These are phyloP conservation scores for Tribolium freemani DNA, from an alignment of 2,888 invertebrate species.

Conservation along the genomic window DNA sequence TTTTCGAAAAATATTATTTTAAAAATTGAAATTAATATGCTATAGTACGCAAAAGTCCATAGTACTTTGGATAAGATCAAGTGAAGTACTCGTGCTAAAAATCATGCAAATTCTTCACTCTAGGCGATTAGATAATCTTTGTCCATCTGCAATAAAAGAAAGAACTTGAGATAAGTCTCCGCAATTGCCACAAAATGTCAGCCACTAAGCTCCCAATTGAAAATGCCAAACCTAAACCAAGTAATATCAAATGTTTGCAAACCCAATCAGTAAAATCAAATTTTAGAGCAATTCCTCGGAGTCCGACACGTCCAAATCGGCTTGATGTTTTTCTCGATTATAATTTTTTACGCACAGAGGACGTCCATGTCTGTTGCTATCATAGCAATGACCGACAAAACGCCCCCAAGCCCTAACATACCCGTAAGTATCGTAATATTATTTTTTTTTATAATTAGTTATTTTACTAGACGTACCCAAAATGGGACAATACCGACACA, in stretches of 20 bases:
- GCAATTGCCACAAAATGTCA: not conserved
- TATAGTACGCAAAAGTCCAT: no score
- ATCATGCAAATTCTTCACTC: not conserved
- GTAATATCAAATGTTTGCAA: no score
- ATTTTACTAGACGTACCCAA: slow-evolving; percentile 22
- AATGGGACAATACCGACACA: slow-evolving; percentile 52
- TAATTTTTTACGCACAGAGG: slow-evolving; percentile 4
- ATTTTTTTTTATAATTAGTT: not conserved
- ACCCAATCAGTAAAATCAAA: not conserved
- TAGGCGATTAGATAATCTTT: not conserved
- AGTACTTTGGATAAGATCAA: not conserved
- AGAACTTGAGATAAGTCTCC: not conserved
- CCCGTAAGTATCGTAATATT: slow-evolving; percentile 63
- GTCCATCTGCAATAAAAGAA: not conserved
- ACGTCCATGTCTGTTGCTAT: slow-evolving; percentile 75
- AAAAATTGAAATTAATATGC: no score
- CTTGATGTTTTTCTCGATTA: not conserved
- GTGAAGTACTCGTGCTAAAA: not conserved
- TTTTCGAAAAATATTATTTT: no score
- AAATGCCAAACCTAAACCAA: not conserved
- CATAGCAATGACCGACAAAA: slow-evolving; percentile 77
- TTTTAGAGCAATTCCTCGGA: slow-evolving; percentile 8
- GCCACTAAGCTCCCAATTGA: not conserved
- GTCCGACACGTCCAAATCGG: slow-evolving; percentile 3
- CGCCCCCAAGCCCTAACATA: slow-evolving; percentile 64